Evolutionary conservation across 2,888 invertebrate genomes (phyloP), one percentile per base, ranked within the genome.

Genomic region (Chalcosyrphus nemorum): DNA sequence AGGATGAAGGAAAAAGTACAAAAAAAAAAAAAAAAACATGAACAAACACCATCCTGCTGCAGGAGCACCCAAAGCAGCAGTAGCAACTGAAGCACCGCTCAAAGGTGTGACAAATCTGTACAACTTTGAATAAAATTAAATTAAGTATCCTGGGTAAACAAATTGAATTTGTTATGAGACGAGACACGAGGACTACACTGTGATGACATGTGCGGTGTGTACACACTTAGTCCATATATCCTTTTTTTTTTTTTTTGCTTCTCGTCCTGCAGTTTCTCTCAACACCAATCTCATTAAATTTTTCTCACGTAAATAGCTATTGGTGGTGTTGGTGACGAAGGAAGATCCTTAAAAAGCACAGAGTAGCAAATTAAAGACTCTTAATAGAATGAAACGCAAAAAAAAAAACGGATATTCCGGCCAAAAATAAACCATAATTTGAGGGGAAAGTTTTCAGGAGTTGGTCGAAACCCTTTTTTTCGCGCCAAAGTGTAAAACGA

Each of bases 161-260:
- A 86, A 86, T 72, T 81, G 57, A 86, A 81, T 86, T 86, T 85
- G 81, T 70, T 76, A 70, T 76, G 72, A 72, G 66, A 32, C 47
- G 17, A 56, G 38, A 7, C 13, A 19, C 45, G 13, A 50, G 13
- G 38, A 50, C 66, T 52, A 19, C 17, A 32, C 61, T 45, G 15
- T 19, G 66, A 50, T 41, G 47, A 59, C 68, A 61, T 59, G 66
- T 66, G 47, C 50, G 66, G 47, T 74, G 47, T 74, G 38, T 74
- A 41, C 15, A 61, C 50, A 27, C 63, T 24, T 45, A 17, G 19
- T 45, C 19, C n/a, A 11, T 15, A 38, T 56, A 76, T 63, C 72
- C 27, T 45, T 50, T 54, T 57, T 63, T 27, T 17, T 57, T 19
- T 21, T 9, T 27, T 19, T 27, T 15, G 11, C 11, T 61, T 15